Percentiles rank a stretch among this genome's conserved stretches.
Evolutionary conservation across 2,888 invertebrate genomes (phyloP).

Genomic region (Phragmatobia fuliginosa): DNA sequence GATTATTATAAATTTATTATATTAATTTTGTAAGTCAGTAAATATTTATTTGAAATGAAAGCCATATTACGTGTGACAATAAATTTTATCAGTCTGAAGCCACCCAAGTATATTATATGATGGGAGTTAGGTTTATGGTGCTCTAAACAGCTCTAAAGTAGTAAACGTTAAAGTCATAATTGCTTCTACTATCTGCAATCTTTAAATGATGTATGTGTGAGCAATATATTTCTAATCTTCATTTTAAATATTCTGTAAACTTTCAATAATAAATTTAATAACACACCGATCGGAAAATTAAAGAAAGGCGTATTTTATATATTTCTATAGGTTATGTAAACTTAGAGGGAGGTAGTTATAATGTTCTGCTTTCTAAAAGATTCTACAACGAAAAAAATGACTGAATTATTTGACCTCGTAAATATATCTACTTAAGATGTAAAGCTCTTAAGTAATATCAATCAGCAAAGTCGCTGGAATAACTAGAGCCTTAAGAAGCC

Average conservation of each 20-base stretch:
- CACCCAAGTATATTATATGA: constrained; percentile 1
- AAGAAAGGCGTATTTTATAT: not conserved
- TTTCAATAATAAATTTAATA: not conserved
- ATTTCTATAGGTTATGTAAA: not conserved
- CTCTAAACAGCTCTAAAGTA: not conserved
- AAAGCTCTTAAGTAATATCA: not conserved
- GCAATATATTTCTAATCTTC: not conserved
- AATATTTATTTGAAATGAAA: not conserved
- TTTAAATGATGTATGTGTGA: not conserved
- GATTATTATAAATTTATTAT: not conserved
- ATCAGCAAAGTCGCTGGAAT: not conserved
- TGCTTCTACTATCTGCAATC: not conserved
- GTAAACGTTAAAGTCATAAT: not conserved
- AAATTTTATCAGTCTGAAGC: not conserved
- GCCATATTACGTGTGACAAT: not conserved
- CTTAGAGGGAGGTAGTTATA: not conserved
- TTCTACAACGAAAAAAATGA: too few relatives aligned
- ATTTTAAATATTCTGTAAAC: not conserved
- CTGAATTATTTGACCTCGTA: too few relatives aligned
- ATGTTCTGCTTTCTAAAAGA: not conserved
- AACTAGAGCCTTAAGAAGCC: not conserved
- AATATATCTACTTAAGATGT: not conserved
- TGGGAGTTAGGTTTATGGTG: not conserved
- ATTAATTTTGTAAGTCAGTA: not conserved
- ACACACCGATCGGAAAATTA: not conserved